Evolutionary conservation across 2,888 invertebrate species (phyloP), one percentile per base, ranked within the genome.

Genomic region (Crioceris asparagi): DNA sequence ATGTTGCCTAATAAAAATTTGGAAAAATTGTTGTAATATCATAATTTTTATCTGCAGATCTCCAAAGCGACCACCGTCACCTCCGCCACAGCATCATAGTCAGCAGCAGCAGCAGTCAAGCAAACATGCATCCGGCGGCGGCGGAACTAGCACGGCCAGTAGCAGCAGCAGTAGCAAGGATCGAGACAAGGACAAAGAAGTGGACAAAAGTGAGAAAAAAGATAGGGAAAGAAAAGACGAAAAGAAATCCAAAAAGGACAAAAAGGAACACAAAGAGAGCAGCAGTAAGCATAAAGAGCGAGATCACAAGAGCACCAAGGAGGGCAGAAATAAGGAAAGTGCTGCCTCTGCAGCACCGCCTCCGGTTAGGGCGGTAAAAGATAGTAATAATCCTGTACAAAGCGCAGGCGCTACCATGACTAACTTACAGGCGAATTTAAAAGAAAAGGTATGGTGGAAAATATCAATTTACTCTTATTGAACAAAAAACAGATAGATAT

Each of bases 231-330:
- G 47, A 25, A 54, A 60, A 35, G 66, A 67, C 29, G 70, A 71
- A 1, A 72, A 72, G 39, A 72, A 71, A 41, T 53, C 57, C 3
- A 74, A 70, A 36, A 71, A 67, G 51, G 79, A 74, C 44, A 75
- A 75, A 51, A 75, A 77, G 54, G 79, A 78, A 34, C 57, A 59
- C 30, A 56, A 56, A 38, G 60, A 60, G 6, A 41, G 40, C 15
- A n/a, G n/a, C n/a, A n/a, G n/a, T n/a, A 54, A 72, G 60, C 66
- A 58, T 68, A 67, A 54, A 42, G 71, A 72, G 44, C 70, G 65
- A 45, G 76, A 74, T 52, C 75, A 75, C 35, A 63, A 61, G 46
- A 75, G 76, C 34, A 67, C 65, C 32, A 74, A 46, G 31, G 45
- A 46, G 10, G 41, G 35, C 14, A 41, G 35, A 17, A 19, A 33